Evolutionary conservation across 2,888 invertebrate species (phyloP), one percentile per base, ranked within the genome.

Genomic region (Lithophane leautieri): DNA sequence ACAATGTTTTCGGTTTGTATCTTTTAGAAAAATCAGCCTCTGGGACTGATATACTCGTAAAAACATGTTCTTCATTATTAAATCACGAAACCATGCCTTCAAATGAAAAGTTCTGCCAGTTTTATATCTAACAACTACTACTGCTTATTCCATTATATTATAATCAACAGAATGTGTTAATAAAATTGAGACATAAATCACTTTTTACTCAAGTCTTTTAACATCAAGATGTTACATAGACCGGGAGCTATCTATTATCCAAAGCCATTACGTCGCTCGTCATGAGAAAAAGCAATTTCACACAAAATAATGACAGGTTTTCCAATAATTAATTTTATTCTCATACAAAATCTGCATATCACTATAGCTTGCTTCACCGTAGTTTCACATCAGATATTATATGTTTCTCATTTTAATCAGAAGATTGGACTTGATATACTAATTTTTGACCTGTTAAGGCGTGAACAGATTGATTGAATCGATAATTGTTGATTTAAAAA

Each of bases 271-370:
- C 52, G 62, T 54, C 44, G 34, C 16, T 69, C 54, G 42, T 63
- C 34, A 50, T 63, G 73, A 75, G 79, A 75, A 86, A 84, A 76
- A 84, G 79, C 66, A 62, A 83, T 81, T 76, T 84, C 81, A 81
- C 77, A 72, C 75, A 63, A 34, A 56, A 16, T 79, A 86, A 86
- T 81, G 70, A 73, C 50, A 70, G 68, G 73, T 80, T 86, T 86
- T 86, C 85, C 81, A 86, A 84, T 84, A 68, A 84, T 83, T 84
- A 83, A 82, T 82, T 83, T 84, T 84, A 82, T 82, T 81, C 72
- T 72, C 12, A n/a, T 42, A 76, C 28, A 61, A 70, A 86, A 82
- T 82, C 65, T 82, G 73, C 82, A 81, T 82, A 85, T 85, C 87
- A 85, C 71, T 66, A n/a, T 19, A 40, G 8, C 60, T 81, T 50